Conservation (phyloP, 2,888 invertebrate genomes). For the Drosophila leonis region DNA sequence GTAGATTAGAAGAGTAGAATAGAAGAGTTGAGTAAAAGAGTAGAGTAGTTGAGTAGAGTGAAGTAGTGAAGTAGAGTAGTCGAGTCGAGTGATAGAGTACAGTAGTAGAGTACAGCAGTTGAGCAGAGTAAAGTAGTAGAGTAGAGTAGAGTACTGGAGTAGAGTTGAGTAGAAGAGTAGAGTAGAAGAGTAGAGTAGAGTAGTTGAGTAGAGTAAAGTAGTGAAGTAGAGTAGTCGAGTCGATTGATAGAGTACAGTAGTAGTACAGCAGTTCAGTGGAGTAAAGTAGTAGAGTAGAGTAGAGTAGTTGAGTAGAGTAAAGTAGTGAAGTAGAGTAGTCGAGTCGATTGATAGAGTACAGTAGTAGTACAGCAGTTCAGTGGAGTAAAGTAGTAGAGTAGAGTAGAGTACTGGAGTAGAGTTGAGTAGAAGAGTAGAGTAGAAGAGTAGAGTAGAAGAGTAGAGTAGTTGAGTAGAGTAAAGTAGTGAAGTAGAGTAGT, state of each 20-base stretch:
- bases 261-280: background rate
- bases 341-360: background rate
- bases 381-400: background rate
- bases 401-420: background rate
- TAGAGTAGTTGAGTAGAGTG: no score
- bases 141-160: background rate
- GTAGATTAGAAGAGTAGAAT: no score
- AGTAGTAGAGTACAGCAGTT: background rate
- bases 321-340: background rate
- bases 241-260: background rate
- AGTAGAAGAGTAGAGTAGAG: background rate
- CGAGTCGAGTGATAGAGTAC: background rate
- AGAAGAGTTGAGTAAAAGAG: no score
- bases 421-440: no score
- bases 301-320: background rate
- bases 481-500: background rate
- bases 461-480: no score
- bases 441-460: no score
- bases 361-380: background rate
- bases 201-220: background rate
- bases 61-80: background rate
- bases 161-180: background rate
- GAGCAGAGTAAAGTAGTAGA: background rate
- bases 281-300: background rate
- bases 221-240: background rate